Conservation (phyloP, 2,113 vertebrate genomes). For the Bos indicus region DNA sequence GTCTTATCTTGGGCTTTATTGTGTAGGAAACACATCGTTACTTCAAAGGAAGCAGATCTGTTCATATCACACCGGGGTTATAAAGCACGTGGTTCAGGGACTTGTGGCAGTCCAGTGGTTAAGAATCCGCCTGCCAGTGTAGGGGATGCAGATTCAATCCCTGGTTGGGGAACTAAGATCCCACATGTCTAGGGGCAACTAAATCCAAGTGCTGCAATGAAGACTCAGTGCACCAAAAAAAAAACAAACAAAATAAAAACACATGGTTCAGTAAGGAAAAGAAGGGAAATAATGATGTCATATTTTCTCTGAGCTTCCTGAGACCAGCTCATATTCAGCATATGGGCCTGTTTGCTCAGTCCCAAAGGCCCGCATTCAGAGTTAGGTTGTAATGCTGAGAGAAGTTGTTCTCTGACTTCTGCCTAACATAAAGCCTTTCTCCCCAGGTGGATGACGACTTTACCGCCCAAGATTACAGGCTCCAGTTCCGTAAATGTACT, state of each 20-base stretch:
- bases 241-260: not conserved
- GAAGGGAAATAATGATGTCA: not conserved
- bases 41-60: conserved; percentile 13
- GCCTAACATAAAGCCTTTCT: conserved; percentile 28
- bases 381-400: not conserved
- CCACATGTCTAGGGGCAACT: not conserved
- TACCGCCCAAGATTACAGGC: conserved; percentile 88
- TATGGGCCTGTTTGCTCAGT: not conserved
- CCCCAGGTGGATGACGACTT: conserved; percentile 96
- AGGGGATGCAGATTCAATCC: not conserved
- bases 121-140: not conserved
- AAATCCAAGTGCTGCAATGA: not conserved
- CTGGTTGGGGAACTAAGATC: not conserved
- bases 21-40: not conserved
- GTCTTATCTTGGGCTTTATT: not conserved
- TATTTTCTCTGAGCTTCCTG: not conserved
- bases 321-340: not conserved
- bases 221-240: not conserved
- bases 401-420: not conserved
- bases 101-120: not conserved
- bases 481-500: conserved; percentile 89
- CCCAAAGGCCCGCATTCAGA: not conserved
- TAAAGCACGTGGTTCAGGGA: not conserved
- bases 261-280: not conserved
- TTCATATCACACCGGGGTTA: not conserved